Evolutionary conservation across 1,140 invertebrate species (phyloP), one percentile per base, ranked within the genome.

Genomic region (Eupeodes corollae): DNA sequence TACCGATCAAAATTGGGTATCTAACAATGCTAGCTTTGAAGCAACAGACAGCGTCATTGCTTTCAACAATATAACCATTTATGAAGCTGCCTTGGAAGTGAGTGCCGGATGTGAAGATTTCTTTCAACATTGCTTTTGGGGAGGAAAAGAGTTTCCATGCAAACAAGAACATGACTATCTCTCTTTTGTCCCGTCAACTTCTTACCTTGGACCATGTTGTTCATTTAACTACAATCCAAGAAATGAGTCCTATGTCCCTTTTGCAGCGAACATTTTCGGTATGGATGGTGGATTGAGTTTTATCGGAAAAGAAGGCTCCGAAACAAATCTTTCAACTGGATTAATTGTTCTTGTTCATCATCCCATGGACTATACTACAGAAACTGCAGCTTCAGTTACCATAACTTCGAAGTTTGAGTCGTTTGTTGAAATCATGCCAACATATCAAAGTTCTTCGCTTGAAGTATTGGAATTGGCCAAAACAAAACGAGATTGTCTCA

Each of bases 161-260:
- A 59, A 61, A 26, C 63, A 67, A 46, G 53, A 54, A 19, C 47
- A 67, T 42, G 63, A 67, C 35, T 63, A 67, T 44, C 44, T 67
- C 2, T 66, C 63, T 0, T 67, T 67, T n/a, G 59, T 60, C 41
- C 53, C 63, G 1, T 63, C 63, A 0, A 67, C 61, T 0, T 60
- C 61, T 1, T 64, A 49, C 32, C 42, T 66, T 16, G 63, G 63
- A 6, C 59, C 60, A 21, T 67, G 63, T 40, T 67, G 63, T 52
- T 64, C 63, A 37, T 67, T 67, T 21, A 67, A 67, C 50, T 67
- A 67, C 40, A 67, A 66, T 52, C 63, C 63, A 0, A 52, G 56
- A 16, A 66, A 67, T 52, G 32, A 49, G 33, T 67, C 61, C 18
- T 67, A 57, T 38, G 56, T 67, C 26, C 63, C 63, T 15, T 67